Percentiles rank a stretch among this genome's conserved stretches.
phyloP scores from a whole-genome alignment of 2,113 vertebrate genomes.

The Actinemys pallida region DNA sequence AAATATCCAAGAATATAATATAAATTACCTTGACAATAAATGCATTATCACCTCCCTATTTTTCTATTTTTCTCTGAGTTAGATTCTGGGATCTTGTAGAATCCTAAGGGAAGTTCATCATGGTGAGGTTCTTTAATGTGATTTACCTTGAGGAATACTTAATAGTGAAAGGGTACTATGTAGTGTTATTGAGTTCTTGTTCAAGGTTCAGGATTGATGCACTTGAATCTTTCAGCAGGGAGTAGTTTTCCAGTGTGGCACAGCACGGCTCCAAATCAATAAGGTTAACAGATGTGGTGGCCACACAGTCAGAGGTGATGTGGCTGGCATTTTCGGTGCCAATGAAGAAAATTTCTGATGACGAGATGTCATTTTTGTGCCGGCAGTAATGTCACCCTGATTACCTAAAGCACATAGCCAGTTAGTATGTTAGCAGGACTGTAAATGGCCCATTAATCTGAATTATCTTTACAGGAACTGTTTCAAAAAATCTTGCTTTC shows the following conservation, averaged over 20 bases:
- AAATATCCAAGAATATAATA: constrained; percentile 29
- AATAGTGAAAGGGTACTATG: constrained; percentile 75
- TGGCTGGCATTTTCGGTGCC: constrained; percentile 92
- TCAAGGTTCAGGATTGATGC: constrained; percentile 92
- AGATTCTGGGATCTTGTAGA: constrained; percentile 57
- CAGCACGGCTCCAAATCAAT: constrained; percentile 94
- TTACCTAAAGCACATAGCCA: constrained; percentile 84
- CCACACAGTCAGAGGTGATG: constrained; percentile 92
- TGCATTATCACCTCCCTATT: not conserved
- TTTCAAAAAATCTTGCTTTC: constrained; percentile 80
- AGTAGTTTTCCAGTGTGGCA: constrained; percentile 88
- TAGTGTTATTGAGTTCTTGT: constrained; percentile 91
- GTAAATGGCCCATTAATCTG: constrained; percentile 85
- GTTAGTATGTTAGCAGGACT: constrained; percentile 79
- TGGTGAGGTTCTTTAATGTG: constrained; percentile 67
- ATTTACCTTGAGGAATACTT: constrained; percentile 80
- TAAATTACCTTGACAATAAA: not conserved
- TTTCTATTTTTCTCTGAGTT: not conserved
- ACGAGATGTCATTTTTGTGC: constrained; percentile 90
- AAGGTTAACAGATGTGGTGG: constrained; percentile 96
- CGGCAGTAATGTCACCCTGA: constrained; percentile 88
- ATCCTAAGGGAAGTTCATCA: constrained; percentile 58
- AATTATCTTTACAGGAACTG: constrained; percentile 88
- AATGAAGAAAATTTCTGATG: constrained; percentile 94
- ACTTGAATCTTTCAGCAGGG: constrained; percentile 91